Base-by-base conservation (phyloP, 2,113 vertebrate genomes). In the Laticauda laticaudata region DNA sequence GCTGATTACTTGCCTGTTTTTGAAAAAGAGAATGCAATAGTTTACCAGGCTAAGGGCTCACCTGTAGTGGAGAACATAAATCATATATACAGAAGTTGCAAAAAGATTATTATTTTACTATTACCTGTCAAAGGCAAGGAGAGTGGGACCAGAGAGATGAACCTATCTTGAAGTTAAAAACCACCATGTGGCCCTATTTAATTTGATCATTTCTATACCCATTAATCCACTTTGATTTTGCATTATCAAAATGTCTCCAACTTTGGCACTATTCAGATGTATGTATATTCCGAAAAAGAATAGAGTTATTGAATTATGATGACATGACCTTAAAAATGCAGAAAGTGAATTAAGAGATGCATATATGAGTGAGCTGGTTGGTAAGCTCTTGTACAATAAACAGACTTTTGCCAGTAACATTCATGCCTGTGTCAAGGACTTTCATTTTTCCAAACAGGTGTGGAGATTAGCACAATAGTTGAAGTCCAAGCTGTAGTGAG, bases 371-470 rank as follows among this genome's bases (percentile, higher is more conserved):
- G 75, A 61, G 21, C 2, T 51, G 55, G 95, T 96, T 97, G 94
- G 92, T 93, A 96, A 94, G 94, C 93, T 96, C 91, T 88, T 97
- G 93, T 95, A 89, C 95, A 94, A 94, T 94, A 95, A 94, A 96
- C 94, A 95, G 96, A 97, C 91, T 91, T 95, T 93, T 96, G 94
- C 96, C 94, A 97, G 94, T 93, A 93, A 95, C 93, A 96, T 97
- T 97, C 91, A 95, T 96, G 92, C 81, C 39, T 95, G 91, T 96
- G 92, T 97, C 96, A 97, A 97, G 95, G 96, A 97, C 96, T 96
- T 92, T 96, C 91, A 57, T 96, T 97, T 96, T 81, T 92, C 94
- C 94, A 90, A 95, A 94, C 96, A 97, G 96, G 95, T 90, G 56
- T 57, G 61, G 90, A 94, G 91, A 96, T 96, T 94, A 96, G 90